phyloP scores from a whole-genome alignment of 2,113 vertebrate species.

The Carollia perspicillata region DNA sequence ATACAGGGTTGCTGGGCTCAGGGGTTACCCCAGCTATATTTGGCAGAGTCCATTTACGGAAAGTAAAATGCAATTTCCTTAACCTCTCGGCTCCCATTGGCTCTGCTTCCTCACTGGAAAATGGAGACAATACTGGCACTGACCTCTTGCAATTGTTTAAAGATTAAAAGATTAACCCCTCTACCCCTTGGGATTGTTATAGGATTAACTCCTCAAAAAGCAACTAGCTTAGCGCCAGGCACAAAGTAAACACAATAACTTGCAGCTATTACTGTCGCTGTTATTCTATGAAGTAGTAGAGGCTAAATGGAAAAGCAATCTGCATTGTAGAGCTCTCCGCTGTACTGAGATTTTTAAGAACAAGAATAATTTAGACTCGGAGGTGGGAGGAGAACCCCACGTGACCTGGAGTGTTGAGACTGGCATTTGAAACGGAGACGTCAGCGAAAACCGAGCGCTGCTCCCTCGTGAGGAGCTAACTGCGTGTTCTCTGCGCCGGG shows the following conservation, averaged over 20 bases:
- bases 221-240: not conserved
- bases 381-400: not conserved
- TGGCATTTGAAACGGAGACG: not conserved
- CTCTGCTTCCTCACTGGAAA: not conserved
- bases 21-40: not conserved
- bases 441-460: not conserved
- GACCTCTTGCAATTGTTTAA: not conserved
- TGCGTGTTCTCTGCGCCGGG: not conserved
- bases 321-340: not conserved
- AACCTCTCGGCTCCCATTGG: not conserved
- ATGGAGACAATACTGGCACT: not conserved
- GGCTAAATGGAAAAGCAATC: slow-evolving; percentile 1
- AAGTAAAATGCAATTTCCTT: not conserved
- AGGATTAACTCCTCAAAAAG: not conserved
- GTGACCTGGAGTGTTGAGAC: not conserved
- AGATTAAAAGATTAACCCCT: not conserved
- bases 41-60: not conserved
- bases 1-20: not conserved
- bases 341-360: not conserved
- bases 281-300: slow-evolving; percentile 8
- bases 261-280: not conserved
- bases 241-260: not conserved
- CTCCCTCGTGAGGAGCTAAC: not conserved
- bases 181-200: not conserved
- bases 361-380: not conserved